Conservation (phyloP, 2,888 invertebrate species). For the Melinopterus prodromus region DNA sequence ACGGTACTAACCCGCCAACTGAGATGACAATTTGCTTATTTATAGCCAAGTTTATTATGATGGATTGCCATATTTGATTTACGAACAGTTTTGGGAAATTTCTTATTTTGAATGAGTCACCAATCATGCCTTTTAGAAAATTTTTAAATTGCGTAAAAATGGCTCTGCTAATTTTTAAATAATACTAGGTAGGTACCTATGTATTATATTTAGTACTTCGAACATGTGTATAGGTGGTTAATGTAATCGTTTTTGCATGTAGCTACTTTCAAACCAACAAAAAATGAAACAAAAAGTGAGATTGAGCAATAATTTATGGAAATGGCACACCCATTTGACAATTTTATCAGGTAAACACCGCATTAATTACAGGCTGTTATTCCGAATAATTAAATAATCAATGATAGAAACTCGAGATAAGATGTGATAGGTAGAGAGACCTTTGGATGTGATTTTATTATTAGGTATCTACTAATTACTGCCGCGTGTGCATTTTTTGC, state of each 20-base stretch:
- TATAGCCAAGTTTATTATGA: too few relatives aligned
- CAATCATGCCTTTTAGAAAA: too few relatives aligned
- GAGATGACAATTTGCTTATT: too few relatives aligned
- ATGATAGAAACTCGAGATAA: not conserved
- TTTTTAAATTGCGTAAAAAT: too few relatives aligned
- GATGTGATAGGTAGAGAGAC: not conserved
- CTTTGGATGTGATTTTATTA: conserved; percentile 4
- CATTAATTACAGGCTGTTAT: not conserved
- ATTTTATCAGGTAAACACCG: not conserved
- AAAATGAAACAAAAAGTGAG: not conserved
- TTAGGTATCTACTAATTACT: not conserved
- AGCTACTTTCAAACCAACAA: not conserved
- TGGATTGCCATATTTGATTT: too few relatives aligned
- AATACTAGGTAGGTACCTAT: too few relatives aligned
- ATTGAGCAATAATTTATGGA: not conserved
- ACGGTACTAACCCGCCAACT: too few relatives aligned
- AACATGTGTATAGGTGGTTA: too few relatives aligned
- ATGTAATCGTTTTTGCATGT: not conserved
- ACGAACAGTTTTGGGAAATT: too few relatives aligned
- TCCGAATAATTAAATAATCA: conserved; percentile 4
- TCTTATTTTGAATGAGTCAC: too few relatives aligned
- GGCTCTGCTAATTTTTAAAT: too few relatives aligned
- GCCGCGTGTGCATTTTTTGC: not conserved
- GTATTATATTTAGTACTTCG: too few relatives aligned
- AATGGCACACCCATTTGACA: not conserved